Evolutionary conservation across 2,113 vertebrate species (phyloP), one percentile per base, ranked within the genome.

Genomic region (Spizaetus ornatus): DNA sequence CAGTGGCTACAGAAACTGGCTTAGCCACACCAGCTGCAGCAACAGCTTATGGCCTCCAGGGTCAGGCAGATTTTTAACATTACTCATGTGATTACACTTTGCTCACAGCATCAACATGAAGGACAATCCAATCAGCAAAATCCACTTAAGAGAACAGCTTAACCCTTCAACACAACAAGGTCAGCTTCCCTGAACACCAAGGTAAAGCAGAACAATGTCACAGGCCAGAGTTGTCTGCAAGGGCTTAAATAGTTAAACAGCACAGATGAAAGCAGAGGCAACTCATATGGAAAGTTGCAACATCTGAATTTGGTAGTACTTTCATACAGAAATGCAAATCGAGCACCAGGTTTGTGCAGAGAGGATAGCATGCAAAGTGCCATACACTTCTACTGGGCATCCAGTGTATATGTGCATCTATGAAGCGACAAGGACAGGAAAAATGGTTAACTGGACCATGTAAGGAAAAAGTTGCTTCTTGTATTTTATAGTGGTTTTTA

Each of bases 91-190:
- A 91, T 89, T 82, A 91, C 70, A 25, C 26, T 55, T 72, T 4
- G 16, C 62, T 69, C 71, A 38, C 45, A 90, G 76, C 62, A 88
- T 10, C 71, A 62, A 76, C 80, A 16, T 2, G 11, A 91, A 69
- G 77, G 82, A 53, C 84, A 92, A 93, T 76, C 91, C 87, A 59
- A 89, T 95, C 58, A 56, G 86, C 48, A 84, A 76, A 81, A 94
- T 71, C 82, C 47, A 81, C 71, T 91, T 93, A 82, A 0, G 15
- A 80, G 86, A 72, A 70, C 3, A 6, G 78, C 82, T 87, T 85
- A 79, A 91, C 56, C 70, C 52, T 82, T 76, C 77, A 59, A 25
- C 34, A 42, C 29, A 79, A 61, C 45, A 21, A 59, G 40, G 86
- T 36, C 80, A 55, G 83, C 43, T 82, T 71, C 69, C 36, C 80